phyloP scores from a whole-genome alignment of 2,888 invertebrate genomes.

The Drosophila macrothrix region DNA sequence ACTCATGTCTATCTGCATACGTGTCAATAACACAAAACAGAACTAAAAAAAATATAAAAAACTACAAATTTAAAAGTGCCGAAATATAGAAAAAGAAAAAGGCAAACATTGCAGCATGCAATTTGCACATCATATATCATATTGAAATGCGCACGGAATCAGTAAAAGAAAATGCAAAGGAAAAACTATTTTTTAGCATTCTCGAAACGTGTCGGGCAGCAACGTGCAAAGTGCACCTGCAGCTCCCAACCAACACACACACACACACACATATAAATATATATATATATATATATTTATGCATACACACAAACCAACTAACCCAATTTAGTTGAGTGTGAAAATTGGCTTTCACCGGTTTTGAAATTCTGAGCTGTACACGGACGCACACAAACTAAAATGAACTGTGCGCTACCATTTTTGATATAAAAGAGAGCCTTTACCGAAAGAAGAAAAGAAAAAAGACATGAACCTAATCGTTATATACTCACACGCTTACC shows the following conservation, averaged over 20 bases:
- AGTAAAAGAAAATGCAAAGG: constrained; percentile 54
- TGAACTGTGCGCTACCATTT: constrained; percentile 58
- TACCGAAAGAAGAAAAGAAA: constrained; percentile 23
- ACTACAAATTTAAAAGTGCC: constrained; percentile 2
- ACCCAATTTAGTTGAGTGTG: constrained; percentile 80
- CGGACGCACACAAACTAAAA: constrained; percentile 44
- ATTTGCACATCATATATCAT: constrained; percentile 76
- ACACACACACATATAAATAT: not conserved
- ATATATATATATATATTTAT: not conserved
- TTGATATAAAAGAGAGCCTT: constrained; percentile 53
- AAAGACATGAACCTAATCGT: constrained; percentile 41
- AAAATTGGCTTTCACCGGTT: constrained; percentile 78
- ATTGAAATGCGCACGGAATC: constrained; percentile 65
- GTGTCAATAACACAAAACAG: constrained; percentile 51
- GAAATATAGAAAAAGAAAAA: constrained; percentile 30
- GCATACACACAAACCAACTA: constrained; percentile 46
- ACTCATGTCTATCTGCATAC: constrained; percentile 46
- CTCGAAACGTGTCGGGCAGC: constrained; percentile 51
- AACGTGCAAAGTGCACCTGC: constrained; percentile 57
- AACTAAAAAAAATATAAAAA: constrained; percentile 9
- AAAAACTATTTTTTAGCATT: constrained; percentile 55
- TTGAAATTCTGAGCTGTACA: constrained; percentile 72
- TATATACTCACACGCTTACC: constrained; percentile 50
- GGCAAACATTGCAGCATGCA: constrained; percentile 65
- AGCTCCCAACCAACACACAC: constrained; percentile 17